Base-by-base conservation (phyloP, 1,140 invertebrate species). In the Platyscapa corneri region DNA sequence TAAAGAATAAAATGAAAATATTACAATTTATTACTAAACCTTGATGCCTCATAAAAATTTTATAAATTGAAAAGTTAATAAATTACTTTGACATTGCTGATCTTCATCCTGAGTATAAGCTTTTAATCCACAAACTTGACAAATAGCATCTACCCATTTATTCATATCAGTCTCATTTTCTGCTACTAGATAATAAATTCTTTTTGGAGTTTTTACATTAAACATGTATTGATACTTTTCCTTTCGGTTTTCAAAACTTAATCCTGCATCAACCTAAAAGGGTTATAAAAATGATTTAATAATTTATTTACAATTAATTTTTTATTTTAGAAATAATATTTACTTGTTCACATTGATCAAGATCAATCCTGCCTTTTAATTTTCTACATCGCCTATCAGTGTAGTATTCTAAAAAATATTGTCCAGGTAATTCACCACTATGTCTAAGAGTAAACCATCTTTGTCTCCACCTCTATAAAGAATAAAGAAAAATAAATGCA, bases 271-370 rank as follows among this genome's bases (percentile, higher is more conserved):
- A 83, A 98, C 96, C 96, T 97, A 87, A 77, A 90, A 34, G 27
- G 42, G 16, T 70, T 5, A 74, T 74, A 23, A 74, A 42, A 46
- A 74, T 74, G 34, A 64, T 46, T n/a, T 23, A n/a, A 16, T 67
- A 77, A 75, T 75, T 42, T 77, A 49, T 20, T 76, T 27, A 49
- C 64, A 18, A 39, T 75, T 10, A 18, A 53, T 16, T 53, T 53
- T 53, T 53, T 6, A 53, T 39, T 32, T 2, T 27, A 72, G 20
- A 72, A 53, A 79, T 86, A 72, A 34, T 74, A 82, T 70, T 74
- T 94, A 97, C 98, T 95, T 99, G 97, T 94, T 98, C 97, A 93
- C 98, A 99, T 91, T 98, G 96, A 94, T 98, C 97, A 87, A 99
- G 94, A 95, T 99, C 97, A 86, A 99, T 98, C 86, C 95, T 95